Base-by-base conservation (phyloP, 2,888 invertebrate species). In the Plebejus argus region DNA sequence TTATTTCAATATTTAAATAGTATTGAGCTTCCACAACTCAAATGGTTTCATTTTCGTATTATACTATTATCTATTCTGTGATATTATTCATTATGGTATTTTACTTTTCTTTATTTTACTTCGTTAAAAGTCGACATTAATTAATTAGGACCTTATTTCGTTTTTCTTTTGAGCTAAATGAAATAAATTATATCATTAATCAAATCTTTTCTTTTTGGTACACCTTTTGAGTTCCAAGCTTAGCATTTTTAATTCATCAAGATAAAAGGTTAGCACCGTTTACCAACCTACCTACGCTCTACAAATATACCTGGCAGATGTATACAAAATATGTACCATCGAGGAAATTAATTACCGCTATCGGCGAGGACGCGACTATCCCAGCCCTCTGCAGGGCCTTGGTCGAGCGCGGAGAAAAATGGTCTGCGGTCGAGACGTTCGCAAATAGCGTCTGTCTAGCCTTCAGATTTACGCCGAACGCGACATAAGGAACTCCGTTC, bases 141-240 rank as follows among this genome's bases (percentile, higher is more conserved):
- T 28, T 66, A 66, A 66, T 33, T 28, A 66, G 66, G 66, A 66
- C 23, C 66, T 66, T 66, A 23, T 15, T 15, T 28, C 28, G 5
- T 66, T 28, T 15, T 5, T 33, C 15, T 66, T 66, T 66, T 28
- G 12, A 5, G 28, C 15, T 33, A 28, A 66, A 66, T 66, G 28
- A 66, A 28, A 66, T 66, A 15, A 66, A 66, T 66, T 66, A 66
- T 66, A 61, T 58, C 0, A 66, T 66, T 66, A 66, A 28, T 66
- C 66, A 66, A 28, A 18, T 66, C 23, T 15, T 33, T 61, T 4
- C 10, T 61, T 12, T 23, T 23, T 12, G 1, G 61, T 61, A 4
- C 12, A 61, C 12, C 8, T 61, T 12, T 4, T 8, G 20, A 61
- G 20, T 8, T 58, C 20, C 20, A 61, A 23, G 12, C 28, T 12